Conservation (phyloP, 2,888 invertebrate species). For the Ornithoptera alexandrae region DNA sequence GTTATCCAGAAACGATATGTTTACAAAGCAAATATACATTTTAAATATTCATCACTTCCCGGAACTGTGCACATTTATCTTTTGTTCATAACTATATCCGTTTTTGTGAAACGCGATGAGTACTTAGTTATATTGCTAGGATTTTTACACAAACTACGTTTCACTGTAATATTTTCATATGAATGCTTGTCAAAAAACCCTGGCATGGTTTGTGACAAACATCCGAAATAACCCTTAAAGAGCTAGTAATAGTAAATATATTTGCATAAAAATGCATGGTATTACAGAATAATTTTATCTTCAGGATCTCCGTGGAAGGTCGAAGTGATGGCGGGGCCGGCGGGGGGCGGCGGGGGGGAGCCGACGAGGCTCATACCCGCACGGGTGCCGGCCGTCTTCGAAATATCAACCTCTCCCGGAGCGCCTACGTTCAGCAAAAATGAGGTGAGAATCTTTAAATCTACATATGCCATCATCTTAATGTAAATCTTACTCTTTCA, state of each 20-base stretch:
- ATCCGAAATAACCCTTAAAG: not conserved
- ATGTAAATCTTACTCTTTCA: no score
- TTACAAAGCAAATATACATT: slow-evolving; percentile 3
- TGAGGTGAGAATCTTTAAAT: slow-evolving; percentile 51
- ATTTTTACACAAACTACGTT: no score
- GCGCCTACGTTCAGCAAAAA: slow-evolving; percentile 67
- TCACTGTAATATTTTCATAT: not conserved
- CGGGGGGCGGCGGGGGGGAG: slow-evolving; percentile 89
- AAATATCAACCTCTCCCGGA: slow-evolving; percentile 85
- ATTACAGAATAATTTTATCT: slow-evolving; percentile 20
- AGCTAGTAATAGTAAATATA: not conserved
- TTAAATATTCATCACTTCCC: not conserved
- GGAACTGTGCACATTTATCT: not conserved
- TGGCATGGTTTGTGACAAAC: no score
- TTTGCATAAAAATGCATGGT: not conserved
- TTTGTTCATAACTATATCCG: not conserved
- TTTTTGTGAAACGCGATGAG: no score
- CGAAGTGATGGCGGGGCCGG: slow-evolving; percentile 88
- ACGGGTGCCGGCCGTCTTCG: slow-evolving; percentile 93
- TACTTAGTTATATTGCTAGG: no score
- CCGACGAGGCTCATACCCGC: slow-evolving; percentile 94
- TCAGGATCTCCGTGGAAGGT: slow-evolving; percentile 97
- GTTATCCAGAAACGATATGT: slow-evolving; percentile 10
- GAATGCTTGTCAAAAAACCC: not conserved
- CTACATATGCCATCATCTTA: no score